Conservation (phyloP, 2,797 vertebrate species). For the Hylomyscus alleni region DNA sequence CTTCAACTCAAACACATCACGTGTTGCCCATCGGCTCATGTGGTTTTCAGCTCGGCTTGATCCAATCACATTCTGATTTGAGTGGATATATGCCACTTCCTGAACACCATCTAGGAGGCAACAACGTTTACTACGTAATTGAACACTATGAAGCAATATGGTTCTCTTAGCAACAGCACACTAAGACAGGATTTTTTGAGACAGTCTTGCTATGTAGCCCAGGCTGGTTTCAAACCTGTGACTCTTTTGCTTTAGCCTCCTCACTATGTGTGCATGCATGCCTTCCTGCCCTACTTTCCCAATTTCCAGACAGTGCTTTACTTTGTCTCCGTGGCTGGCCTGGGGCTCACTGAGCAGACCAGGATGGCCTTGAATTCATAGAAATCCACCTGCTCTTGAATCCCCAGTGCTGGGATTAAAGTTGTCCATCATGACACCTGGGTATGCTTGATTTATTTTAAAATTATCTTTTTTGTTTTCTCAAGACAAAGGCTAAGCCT, state of each 20-base stretch:
- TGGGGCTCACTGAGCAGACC: not conserved
- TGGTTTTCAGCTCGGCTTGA: slow-evolving; percentile 96
- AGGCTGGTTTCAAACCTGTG: not conserved
- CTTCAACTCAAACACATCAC: slow-evolving; percentile 94
- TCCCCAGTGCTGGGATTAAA: not conserved
- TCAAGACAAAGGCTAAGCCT: not conserved
- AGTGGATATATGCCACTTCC: slow-evolving; percentile 95
- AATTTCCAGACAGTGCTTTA: not conserved
- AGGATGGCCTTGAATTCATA: not conserved
- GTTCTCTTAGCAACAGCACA: not conserved
- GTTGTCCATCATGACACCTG: not conserved
- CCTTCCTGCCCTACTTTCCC: not conserved
- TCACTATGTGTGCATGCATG: not conserved
- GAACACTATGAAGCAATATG: not conserved
- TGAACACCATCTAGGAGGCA: slow-evolving; percentile 90
- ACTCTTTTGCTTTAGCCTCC: not conserved
- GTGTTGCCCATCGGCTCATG: slow-evolving; percentile 94
- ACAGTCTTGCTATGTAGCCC: not conserved
- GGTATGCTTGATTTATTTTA: not conserved
- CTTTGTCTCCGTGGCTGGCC: not conserved
- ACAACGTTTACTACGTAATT: slow-evolving; percentile 35
- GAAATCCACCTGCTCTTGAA: not conserved
- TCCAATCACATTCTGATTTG: slow-evolving; percentile 97
- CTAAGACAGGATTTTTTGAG: not conserved
- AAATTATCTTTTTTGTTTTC: not conserved